These are phyloP conservation scores for Archivesica marissinica DNA, from an alignment of 1,140 invertebrate genomes.

Conservation along the genomic window DNA sequence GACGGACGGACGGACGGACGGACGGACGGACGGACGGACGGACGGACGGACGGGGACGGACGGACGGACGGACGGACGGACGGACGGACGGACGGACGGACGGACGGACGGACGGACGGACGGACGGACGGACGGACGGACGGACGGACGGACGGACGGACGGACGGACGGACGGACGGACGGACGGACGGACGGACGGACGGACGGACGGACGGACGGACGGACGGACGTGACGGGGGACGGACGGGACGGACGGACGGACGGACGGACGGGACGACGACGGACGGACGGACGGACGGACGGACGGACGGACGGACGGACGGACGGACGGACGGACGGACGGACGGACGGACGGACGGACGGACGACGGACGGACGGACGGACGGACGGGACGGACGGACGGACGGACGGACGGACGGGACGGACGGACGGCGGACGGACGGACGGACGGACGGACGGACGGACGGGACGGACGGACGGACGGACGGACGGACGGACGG, in stretches of 20 bases:
- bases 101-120: not conserved
- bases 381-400: too few relatives aligned
- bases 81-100: slow-evolving; percentile 17
- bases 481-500: slow-evolving; percentile 27
- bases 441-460: too few relatives aligned
- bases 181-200: slow-evolving; percentile 37
- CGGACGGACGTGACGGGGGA: not conserved
- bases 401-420: too few relatives aligned
- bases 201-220: slow-evolving; percentile 50
- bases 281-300: slow-evolving; percentile 63
- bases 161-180: slow-evolving; percentile 42
- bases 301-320: slow-evolving; percentile 64
- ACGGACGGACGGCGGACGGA: too few relatives aligned
- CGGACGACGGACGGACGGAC: too few relatives aligned
- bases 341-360: slow-evolving; percentile 41
- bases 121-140: slow-evolving; percentile 37
- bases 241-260: too few relatives aligned
- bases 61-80: slow-evolving; percentile 32
- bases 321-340: slow-evolving; percentile 64
- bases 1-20: not conserved
- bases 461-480: too few relatives aligned
- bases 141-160: slow-evolving; percentile 25
- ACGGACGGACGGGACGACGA: slow-evolving; percentile 65
- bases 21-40: slow-evolving; percentile 22
- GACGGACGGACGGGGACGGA: too few relatives aligned